Percentiles rank a stretch among this genome's conserved stretches.
These are phyloP conservation scores for Poliocrania exsul DNA, from an alignment of 2,797 vertebrate species.

Conservation along the genomic window DNA sequence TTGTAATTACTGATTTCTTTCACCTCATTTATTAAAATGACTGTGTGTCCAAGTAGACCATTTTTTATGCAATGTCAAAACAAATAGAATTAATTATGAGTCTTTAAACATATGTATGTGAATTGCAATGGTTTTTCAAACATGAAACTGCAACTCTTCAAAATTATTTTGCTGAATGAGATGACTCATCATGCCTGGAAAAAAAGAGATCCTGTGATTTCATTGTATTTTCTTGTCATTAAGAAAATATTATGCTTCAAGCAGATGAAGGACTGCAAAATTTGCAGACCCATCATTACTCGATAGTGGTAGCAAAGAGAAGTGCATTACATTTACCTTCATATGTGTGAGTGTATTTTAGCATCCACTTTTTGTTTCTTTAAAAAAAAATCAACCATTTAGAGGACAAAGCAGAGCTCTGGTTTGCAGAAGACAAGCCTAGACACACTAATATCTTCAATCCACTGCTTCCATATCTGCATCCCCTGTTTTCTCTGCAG, in stretches of 20 bases:
- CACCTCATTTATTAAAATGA: conserved; percentile 6
- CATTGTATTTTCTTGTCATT: conserved; percentile 27
- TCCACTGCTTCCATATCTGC: conserved; percentile 73
- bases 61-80: background rate
- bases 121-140: background rate
- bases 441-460: background rate
- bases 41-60: background rate
- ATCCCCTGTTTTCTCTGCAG: background rate
- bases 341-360: background rate
- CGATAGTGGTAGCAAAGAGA: background rate
- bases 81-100: background rate
- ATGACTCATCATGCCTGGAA: conserved; percentile 1
- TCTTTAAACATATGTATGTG: background rate
- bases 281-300: conserved; percentile 3
- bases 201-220: conserved; percentile 37
- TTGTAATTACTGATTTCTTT: conserved; percentile 3
- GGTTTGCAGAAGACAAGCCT: background rate
- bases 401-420: background rate
- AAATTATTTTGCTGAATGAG: background rate
- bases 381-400: background rate
- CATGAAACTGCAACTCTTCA: background rate
- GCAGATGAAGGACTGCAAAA: conserved; percentile 30
- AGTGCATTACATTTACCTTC: background rate
- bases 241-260: conserved; percentile 46
- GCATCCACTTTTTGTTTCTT: background rate